Conservation (phyloP, 2,888 invertebrate genomes). For the Agonopterix alstromeriana region DNA sequence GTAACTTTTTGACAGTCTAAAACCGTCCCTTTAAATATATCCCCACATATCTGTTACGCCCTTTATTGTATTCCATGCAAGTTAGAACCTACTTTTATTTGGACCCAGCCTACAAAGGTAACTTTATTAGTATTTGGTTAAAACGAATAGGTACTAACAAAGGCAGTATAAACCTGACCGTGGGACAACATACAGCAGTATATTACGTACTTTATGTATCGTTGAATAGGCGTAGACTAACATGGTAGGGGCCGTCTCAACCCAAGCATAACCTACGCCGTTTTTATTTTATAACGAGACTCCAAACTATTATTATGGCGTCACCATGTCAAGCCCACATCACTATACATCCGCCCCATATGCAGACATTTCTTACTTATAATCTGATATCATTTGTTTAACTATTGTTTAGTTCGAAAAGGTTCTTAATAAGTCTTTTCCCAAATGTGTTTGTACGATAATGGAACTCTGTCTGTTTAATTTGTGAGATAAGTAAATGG, state of each 20-base stretch:
- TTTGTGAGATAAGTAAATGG: constrained; percentile 30
- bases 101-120: background rate
- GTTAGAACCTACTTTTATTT: too few relatives aligned
- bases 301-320: constrained; percentile 67
- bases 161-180: constrained; percentile 24
- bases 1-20: too few relatives aligned
- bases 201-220: constrained; percentile 28
- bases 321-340: constrained; percentile 69
- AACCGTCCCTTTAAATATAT: too few relatives aligned
- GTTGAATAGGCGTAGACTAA: constrained; percentile 52
- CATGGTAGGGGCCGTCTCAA: constrained; percentile 44
- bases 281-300: constrained; percentile 69
- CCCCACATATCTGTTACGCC: too few relatives aligned
- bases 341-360: constrained; percentile 65
- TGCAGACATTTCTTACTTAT: constrained; percentile 43
- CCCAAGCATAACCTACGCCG: constrained; percentile 61
- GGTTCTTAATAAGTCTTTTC: constrained; percentile 22
- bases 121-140: constrained; percentile 1
- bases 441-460: constrained; percentile 11
- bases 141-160: background rate
- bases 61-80: too few relatives aligned
- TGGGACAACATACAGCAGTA: constrained; percentile 28
- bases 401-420: constrained; percentile 30
- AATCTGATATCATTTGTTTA: constrained; percentile 57
- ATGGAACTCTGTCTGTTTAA: constrained; percentile 30